Conservation (phyloP, 1,140 invertebrate species). For the Pseudomyrmex concolor region DNA sequence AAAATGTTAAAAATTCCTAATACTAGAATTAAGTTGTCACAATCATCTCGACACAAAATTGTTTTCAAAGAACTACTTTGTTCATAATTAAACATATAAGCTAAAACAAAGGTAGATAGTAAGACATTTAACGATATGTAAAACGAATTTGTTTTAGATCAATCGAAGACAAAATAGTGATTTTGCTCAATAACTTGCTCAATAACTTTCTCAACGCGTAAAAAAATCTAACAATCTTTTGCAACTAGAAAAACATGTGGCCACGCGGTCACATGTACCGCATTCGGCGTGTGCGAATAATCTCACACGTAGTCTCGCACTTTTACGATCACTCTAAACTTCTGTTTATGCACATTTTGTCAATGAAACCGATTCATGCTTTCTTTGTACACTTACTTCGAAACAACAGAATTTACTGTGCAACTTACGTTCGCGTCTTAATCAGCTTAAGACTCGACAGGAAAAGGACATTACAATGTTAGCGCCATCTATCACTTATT, state of each 20-base stretch:
- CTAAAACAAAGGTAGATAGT: too few relatives aligned
- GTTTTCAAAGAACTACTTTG: not conserved
- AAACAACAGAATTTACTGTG: slow-evolving; percentile 65
- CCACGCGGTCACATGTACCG: slow-evolving; percentile 71
- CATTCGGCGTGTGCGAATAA: slow-evolving; percentile 12
- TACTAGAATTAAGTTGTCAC: not conserved
- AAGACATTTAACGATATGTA: not conserved
- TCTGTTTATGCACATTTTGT: not conserved
- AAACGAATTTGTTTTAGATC: not conserved
- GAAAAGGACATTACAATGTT: slow-evolving; percentile 79
- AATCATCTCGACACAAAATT: not conserved
- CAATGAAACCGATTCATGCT: slow-evolving; percentile 18
- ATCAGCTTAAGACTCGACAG: slow-evolving; percentile 77
- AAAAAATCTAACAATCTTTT: not conserved
- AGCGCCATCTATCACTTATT: slow-evolving; percentile 57
- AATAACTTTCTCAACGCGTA: not conserved
- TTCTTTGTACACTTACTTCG: slow-evolving; percentile 8
- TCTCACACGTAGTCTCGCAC: not conserved
- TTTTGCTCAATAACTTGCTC: not conserved
- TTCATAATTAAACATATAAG: not conserved
- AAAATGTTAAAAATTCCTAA: too few relatives aligned
- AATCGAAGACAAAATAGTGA: not conserved
- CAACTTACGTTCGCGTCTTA: slow-evolving; percentile 78
- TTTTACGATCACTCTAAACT: slow-evolving; percentile 15
- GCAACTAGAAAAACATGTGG: slow-evolving; percentile 70